Evolutionary conservation across 1,140 invertebrate species (phyloP), one percentile per base, ranked within the genome.

Genomic region (Vanessa atalanta): DNA sequence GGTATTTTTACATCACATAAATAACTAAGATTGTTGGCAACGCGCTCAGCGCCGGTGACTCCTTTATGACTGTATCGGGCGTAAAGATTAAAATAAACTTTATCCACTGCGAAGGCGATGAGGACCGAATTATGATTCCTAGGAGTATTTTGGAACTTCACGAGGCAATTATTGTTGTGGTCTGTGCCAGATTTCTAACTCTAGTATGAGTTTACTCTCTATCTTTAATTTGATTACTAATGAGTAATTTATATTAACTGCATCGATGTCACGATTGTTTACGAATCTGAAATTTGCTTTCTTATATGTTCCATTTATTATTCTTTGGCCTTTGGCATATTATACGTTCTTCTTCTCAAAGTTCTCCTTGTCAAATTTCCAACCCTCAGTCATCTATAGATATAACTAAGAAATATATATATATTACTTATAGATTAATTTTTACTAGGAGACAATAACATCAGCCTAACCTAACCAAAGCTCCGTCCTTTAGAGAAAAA

Each of bases 21-120:
- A 85, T 82, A 82, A 77, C 70, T 70, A 57, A 72, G 78, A 83
- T 83, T 79, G 83, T 86, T 86, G 86, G 86, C 86, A 85, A 55
- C 73, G 72, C 13, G 15, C 76, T 57, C 78, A 13, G 63, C 47
- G 60, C 23, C 47, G 70, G 78, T 82, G 76, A 84, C 82, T 86
- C 78, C 72, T 86, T 85, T 82, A 85, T 78, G 75, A 83, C 83
- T 78, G 75, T 83, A 83, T 81, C 79, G 80, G 80, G 72, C n/a
- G 64, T 75, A 78, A 80, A 76, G 63, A 82, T 85, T 68, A 82
- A 85, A 88, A 86, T 85, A 84, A 82, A 78, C 71, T 85, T 87
- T 84, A 78, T 79, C 23, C 63, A 69, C 73, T 7, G 72, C 60
- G 57, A 69, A 23, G 53, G 71, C 65, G 71, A 23, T 60, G 65